Evolutionary conservation across 2,888 invertebrate genomes (phyloP).

Genomic region (Lasioglossum villosulum): DNA sequence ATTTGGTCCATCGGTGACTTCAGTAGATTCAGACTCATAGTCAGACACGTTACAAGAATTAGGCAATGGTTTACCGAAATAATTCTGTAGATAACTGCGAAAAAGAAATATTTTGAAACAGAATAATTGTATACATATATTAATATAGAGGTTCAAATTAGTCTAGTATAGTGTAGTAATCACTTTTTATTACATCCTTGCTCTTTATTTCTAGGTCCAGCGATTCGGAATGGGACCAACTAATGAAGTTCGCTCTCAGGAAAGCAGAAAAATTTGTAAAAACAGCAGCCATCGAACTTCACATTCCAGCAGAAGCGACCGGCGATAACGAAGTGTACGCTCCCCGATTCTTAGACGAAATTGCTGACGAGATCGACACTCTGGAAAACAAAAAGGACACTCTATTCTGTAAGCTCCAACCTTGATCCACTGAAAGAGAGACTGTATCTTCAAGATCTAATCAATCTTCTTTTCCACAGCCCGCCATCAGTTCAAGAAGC

Average conservation of each 20-base stretch:
- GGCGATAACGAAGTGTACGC: constrained; percentile 90
- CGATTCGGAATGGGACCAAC: constrained; percentile 92
- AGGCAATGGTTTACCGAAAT: not conserved
- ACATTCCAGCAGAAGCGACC: constrained; percentile 85
- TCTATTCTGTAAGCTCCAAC: constrained; percentile 89
- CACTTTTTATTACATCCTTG: not conserved
- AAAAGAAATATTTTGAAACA: not conserved
- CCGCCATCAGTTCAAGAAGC: constrained; percentile 92
- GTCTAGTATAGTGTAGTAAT: not conserved
- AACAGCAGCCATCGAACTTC: constrained; percentile 91
- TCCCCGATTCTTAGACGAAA: constrained; percentile 93
- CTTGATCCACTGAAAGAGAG: not conserved
- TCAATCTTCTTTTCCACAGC: constrained; percentile 85
- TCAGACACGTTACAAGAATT: not conserved
- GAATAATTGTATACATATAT: not conserved
- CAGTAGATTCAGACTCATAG: not conserved
- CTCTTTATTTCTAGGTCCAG: constrained; percentile 85
- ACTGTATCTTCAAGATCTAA: constrained; percentile 1
- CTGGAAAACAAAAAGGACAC: constrained; percentile 93
- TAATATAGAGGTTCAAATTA: too few relatives aligned
- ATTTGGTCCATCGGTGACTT: not conserved
- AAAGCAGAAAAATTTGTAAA: constrained; percentile 92
- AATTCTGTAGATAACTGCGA: not conserved
- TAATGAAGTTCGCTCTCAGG: constrained; percentile 91
- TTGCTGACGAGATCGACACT: constrained; percentile 92